phyloP scores from a whole-genome alignment of 2,888 invertebrate genomes.

The Serrognathus titanus region DNA sequence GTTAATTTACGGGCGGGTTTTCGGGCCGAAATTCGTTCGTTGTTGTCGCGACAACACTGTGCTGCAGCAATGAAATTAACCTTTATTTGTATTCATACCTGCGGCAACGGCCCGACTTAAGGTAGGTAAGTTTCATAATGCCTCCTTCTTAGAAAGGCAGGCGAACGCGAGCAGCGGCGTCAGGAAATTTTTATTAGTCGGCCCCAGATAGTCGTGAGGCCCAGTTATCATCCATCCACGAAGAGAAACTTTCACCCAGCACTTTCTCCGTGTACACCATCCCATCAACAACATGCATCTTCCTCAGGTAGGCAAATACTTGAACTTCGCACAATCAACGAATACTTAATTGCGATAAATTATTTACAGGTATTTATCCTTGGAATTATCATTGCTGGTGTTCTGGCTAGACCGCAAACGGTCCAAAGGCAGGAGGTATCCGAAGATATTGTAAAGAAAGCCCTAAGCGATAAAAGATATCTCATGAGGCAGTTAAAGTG shows the following conservation, averaged over 20 bases:
- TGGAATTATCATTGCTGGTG: slow-evolving; percentile 11
- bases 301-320: too few species aligned
- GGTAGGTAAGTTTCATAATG: too few species aligned
- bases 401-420: slow-evolving; percentile 19
- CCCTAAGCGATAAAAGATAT: slow-evolving; percentile 67
- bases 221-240: neutral
- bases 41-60: too few species aligned
- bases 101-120: too few species aligned
- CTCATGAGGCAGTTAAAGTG: slow-evolving; percentile 70
- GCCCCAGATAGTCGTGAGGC: slow-evolving; percentile 1
- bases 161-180: too few species aligned
- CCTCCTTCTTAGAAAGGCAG: too few species aligned
- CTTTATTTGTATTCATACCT: too few species aligned
- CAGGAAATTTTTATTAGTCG: neutral
- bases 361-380: slow-evolving; percentile 9
- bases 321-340: too few species aligned
- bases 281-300: neutral
- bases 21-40: too few species aligned
- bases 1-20: too few species aligned
- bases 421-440: slow-evolving; percentile 52
- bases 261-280: slow-evolving; percentile 25
- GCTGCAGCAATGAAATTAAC: too few species aligned
- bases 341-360: too few species aligned
- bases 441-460: slow-evolving; percentile 64
- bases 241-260: slow-evolving; percentile 21